Evolutionary conservation across 2,797 vertebrate species (phyloP), one percentile per base, ranked within the genome.

Genomic region (Micromesistius poutassou): DNA sequence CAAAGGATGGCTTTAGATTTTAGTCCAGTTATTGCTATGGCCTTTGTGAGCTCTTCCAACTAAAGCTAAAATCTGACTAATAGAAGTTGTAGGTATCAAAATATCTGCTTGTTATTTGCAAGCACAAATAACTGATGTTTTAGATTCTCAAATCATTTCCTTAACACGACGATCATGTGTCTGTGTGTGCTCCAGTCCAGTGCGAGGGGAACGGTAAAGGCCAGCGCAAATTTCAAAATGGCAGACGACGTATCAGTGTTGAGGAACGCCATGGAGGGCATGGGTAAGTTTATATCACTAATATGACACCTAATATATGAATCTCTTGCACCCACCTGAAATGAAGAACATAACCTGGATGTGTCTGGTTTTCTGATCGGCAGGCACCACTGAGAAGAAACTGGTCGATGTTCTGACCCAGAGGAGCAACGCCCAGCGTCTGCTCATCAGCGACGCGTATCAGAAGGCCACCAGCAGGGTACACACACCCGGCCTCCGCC

Each of bases 331-430:
- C 36, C 9, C 36, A 10, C 9, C 36, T 38, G 36, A 42, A 16
- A 42, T 1, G 3, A 42, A 42, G 5, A 30, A 30, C 66, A 16
- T 8, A 30, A 13, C 28, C 74, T 13, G 3, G 74, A 28, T 76
- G 72, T 12, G 80, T 28, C 10, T 80, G 40, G 4, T 16, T 74
- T 42, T 71, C 73, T 68, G 62, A 9, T 68, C 62, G 28, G 6
- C 79, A 95, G 96, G 96, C 73, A 96, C 96, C 0, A 94, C 94
- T 3, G 96, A 97, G 84, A 93, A 95, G 83, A 91, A 88, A 0
- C 78, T 96, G 28, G 91, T 96, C 42, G 91, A 92, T 19, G 90
- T 96, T 82, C 85, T 97, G 79, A 94, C 95, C 0, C 93, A 93
- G 79, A 93, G 96, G 84, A 95, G 92, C 4, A 94, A 90, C 0